Evolutionary conservation across 2,888 invertebrate genomes (phyloP), one percentile per base, ranked within the genome.

Genomic region (Drosophila siamana): DNA sequence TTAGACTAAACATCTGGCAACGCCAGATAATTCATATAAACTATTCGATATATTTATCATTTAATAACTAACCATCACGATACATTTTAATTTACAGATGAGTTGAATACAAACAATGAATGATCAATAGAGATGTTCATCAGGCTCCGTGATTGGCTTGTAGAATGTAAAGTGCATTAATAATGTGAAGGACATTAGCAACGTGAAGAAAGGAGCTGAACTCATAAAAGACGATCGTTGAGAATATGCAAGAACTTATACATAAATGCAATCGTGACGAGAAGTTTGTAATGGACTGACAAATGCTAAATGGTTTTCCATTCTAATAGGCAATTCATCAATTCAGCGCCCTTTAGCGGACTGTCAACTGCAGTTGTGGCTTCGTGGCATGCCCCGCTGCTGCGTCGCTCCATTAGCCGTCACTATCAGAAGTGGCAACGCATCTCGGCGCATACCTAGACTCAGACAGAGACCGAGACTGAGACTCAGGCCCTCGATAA

Each of bases 321-420:
- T 38, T 64, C 59, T 87, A 79, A 79, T 81, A 78, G 82, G 75
- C 87, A 84, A 86, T 82, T 87, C 87, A 87, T 82, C 81, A 82
- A 84, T 86, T 86, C 77, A 69, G 46, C 76, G 73, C 80, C 83
- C 74, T 70, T 68, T 69, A 63, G 59, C 77, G 74, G 61, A 74
- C 87, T 85, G 88, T 87, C 88, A 83, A 74, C 82, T 83, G 74
- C 83, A 85, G 76, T 67, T 65, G 68, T 48, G 59, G n/a, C 33
- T n/a, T 24, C 50, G 63, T 28, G 55, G 73, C 59, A 67, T 52
- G 47, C 59, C n/a, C 36, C 48, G 30, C 4, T 30, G 19, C 50
- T 19, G 26, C 13, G 51, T 54, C 55, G 22, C 55, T 60, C 64
- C 67, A 72, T 63, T 74, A 74, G 67, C 65, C 57, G 50, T 51